Evolutionary conservation across 2,888 invertebrate species (phyloP), one percentile per base, ranked within the genome.

Genomic region (Dasysyrphus tricinctus): DNA sequence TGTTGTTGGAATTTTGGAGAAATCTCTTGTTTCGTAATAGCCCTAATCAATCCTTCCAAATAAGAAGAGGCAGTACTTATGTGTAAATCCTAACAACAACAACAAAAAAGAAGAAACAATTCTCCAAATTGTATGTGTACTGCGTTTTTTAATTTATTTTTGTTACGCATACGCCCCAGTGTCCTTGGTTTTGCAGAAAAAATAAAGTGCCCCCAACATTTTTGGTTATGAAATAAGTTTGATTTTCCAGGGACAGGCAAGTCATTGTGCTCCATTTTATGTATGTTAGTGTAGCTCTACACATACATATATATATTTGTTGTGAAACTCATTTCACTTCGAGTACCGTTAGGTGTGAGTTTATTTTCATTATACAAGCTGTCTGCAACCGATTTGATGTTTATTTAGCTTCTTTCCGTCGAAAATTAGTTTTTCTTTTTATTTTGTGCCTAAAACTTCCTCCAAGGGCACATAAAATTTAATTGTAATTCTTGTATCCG

Each of bases 401-500:
- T 19, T 73, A 56, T 73, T 78, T 39, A 54, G 57, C n/a, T 56
- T 65, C 57, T 34, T 24, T 57, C 72, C 42, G 59, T 49, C 42
- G 61, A 78, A 82, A 78, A 73, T 73, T 57, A 42, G 73, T 54
- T 70, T 54, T 56, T 54, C 49, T 59, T 29, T 74, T 44, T 39
- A 29, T 61, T 39, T 74, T 57, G 70, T 24, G 69, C 44, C 82
- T 56, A 78, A 80, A 54, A 80, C 72, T 80, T 69, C 24, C 84
- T 73, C 24, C 84, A 85, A 85, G 84, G 84, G 61, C 81, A 78
- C 73, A 85, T 81, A 63, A 78, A 85, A 81, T 85, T 70, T 65
- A 81, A 81, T 70, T 78, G 85, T 77, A 70, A 81, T 77, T 72
- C 84, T 75, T 72, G 65, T 65, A 29, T 69, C 72, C 72, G 69